Conservation (phyloP, 2,797 vertebrate genomes). For the Garrulus glandarius region DNA sequence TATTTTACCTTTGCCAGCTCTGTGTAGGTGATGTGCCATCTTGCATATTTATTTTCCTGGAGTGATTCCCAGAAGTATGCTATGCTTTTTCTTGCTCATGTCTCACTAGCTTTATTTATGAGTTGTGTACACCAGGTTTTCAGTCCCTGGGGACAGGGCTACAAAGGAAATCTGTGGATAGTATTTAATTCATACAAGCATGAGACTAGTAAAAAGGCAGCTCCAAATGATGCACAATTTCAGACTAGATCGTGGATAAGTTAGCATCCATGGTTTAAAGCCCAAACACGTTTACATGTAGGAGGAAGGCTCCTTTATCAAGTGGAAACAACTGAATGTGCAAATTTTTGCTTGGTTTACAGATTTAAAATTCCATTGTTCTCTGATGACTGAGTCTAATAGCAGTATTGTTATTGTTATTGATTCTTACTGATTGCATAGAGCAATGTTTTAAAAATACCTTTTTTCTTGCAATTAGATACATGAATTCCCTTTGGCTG, state of each 20-base stretch:
- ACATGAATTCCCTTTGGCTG: neutral
- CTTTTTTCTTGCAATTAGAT: neutral
- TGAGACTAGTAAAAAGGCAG: neutral
- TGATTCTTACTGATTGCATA: neutral
- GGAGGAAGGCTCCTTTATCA: neutral
- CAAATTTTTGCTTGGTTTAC: neutral
- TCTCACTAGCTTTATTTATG: conserved; percentile 50
- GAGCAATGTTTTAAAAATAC: neutral
- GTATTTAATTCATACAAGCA: neutral
- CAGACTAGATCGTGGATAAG: neutral
- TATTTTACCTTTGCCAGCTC: conserved; percentile 61
- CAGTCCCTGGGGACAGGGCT: conserved; percentile 1
- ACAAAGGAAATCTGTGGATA: neutral
- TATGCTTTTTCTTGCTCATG: conserved; percentile 41
- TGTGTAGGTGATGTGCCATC: conserved; percentile 58
- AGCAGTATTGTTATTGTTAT: neutral
- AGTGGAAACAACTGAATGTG: neutral
- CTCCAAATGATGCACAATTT: neutral
- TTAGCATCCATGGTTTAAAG: neutral
- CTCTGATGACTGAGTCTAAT: neutral
- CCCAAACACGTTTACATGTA: neutral
- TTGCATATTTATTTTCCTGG: conserved; percentile 66
- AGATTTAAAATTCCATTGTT: neutral
- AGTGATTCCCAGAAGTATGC: conserved; percentile 44
- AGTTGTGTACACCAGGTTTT: conserved; percentile 32